These are phyloP conservation scores for Ceyx melanurus DNA, from an alignment of 2,113 vertebrate genomes.

Conservation along the genomic window DNA sequence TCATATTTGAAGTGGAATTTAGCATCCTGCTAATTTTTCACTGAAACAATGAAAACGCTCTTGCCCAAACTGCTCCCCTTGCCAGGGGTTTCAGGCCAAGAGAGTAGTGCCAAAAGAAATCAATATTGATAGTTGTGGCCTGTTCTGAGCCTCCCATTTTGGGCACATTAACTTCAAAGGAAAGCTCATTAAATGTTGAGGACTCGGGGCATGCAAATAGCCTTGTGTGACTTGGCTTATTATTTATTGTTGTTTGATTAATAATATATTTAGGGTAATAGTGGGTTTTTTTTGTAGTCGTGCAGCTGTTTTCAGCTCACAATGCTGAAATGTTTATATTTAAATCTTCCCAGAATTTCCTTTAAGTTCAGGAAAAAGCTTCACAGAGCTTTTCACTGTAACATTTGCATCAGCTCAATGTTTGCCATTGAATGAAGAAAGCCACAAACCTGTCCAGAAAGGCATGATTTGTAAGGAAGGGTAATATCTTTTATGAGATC, in stretches of 20 bases:
- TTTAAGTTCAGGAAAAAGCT: background rate
- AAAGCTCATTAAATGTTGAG: slow-evolving; percentile 12
- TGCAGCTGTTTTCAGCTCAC: background rate
- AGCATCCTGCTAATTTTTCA: slow-evolving; percentile 36
- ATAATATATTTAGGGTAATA: background rate
- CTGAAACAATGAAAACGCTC: background rate
- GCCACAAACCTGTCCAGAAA: accelerated
- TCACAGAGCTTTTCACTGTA: background rate
- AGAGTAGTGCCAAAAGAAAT: background rate
- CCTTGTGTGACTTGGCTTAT: background rate
- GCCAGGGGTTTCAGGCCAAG: slow-evolving; percentile 1
- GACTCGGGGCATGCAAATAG: background rate
- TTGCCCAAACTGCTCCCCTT: background rate
- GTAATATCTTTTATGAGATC: background rate
- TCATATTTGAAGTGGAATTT: slow-evolving; percentile 7
- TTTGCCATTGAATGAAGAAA: background rate
- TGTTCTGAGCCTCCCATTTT: background rate
- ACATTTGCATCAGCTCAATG: background rate
- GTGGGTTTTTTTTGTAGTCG: background rate
- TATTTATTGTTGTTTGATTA: background rate
- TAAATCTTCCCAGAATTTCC: background rate
- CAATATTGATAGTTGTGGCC: slow-evolving; percentile 3
- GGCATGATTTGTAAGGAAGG: background rate
- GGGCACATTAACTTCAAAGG: background rate
- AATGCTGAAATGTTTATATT: background rate